A percentile compares a stretch with the other conserved stretches of the same genome.
These are phyloP conservation scores for Drosophila antonietae DNA, from an alignment of 2,888 invertebrate species.

Conservation along the genomic window DNA sequence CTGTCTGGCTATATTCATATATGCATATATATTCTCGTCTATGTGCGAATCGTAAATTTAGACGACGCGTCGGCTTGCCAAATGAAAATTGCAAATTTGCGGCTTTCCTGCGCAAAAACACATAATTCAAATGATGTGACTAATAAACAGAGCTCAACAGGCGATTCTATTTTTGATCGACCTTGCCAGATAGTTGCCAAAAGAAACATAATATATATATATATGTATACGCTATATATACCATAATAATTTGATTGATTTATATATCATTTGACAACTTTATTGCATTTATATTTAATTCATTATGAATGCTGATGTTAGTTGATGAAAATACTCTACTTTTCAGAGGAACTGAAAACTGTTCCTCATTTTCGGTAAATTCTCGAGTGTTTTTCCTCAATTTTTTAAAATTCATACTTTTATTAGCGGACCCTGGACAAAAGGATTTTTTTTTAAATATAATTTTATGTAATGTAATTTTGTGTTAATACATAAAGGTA, in stretches of 20 bases:
- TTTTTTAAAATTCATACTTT: too few species aligned
- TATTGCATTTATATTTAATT: not conserved
- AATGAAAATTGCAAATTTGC: conserved; percentile 47
- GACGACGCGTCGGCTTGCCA: conserved; percentile 34
- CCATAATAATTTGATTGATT: not conserved
- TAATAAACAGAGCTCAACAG: conserved; percentile 14
- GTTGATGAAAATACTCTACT: not conserved
- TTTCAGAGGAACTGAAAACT: not conserved
- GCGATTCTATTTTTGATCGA: conserved; percentile 47
- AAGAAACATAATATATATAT: not conserved
- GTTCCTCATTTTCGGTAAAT: too few species aligned
- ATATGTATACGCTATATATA: not conserved
- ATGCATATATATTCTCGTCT: conserved; percentile 37
- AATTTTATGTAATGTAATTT: too few species aligned
- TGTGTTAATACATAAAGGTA: too few species aligned
- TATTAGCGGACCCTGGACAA: too few species aligned
- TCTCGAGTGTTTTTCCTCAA: too few species aligned
- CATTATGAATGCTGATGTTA: not conserved
- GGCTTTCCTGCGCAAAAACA: conserved; percentile 33
- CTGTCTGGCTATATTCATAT: conserved; percentile 35
- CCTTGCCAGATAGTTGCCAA: conserved; percentile 53
- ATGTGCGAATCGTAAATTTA: conserved; percentile 45
- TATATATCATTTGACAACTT: too few species aligned
- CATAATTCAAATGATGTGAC: conserved; percentile 26
- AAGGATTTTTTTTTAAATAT: too few species aligned